These are phyloP conservation scores for Andrena fulva DNA, from an alignment of 2,888 invertebrate genomes.

Conservation along the genomic window DNA sequence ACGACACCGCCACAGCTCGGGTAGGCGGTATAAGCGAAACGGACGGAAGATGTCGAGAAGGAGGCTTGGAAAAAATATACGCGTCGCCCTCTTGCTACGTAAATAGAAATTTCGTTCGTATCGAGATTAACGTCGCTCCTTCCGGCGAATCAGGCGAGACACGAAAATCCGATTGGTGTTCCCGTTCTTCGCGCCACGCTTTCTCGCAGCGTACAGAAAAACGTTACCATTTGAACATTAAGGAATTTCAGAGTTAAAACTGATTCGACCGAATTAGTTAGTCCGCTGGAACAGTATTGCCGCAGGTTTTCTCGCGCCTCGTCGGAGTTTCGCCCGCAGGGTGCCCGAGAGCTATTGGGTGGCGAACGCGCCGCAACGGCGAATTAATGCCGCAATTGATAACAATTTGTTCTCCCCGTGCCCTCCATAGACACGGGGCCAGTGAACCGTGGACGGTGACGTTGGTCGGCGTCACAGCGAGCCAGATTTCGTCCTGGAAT, in stretches of 20 bases:
- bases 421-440: background rate
- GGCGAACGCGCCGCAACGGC: slow-evolving; percentile 20
- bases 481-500: slow-evolving; percentile 6
- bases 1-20: background rate
- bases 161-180: slow-evolving; percentile 35
- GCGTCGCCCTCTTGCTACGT: background rate
- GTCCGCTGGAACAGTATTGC: background rate
- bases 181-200: slow-evolving; percentile 2
- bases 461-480: slow-evolving; percentile 4
- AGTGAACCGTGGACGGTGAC: slow-evolving; percentile 25
- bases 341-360: slow-evolving; percentile 6
- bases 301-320: background rate
- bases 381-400: slow-evolving; percentile 67
- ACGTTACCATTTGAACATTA: background rate
- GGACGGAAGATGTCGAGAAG: background rate
- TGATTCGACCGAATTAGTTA: background rate
- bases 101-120: slow-evolving; percentile 35
- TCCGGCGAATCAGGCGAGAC: slow-evolving; percentile 15
- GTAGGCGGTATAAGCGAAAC: background rate
- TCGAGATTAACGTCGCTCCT: slow-evolving; percentile 39
- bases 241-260: background rate
- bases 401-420: slow-evolving; percentile 65
- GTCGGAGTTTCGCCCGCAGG: background rate
- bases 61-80: background rate
- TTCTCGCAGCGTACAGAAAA: slow-evolving; percentile 2